These are phyloP conservation scores for Thereva unica DNA, from an alignment of 2,888 invertebrate species.

Conservation along the genomic window DNA sequence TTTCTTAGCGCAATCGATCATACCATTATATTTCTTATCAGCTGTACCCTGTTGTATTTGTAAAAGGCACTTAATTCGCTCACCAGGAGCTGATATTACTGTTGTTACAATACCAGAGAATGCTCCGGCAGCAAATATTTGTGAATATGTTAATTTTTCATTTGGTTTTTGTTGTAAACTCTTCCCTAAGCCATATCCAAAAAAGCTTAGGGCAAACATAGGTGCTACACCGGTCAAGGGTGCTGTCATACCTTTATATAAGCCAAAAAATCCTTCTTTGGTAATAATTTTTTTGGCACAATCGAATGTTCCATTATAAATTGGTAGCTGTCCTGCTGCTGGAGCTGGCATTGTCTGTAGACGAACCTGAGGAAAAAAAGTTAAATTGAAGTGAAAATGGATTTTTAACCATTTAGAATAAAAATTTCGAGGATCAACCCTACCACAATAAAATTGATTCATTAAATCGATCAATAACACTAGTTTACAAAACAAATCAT, in stretches of 20 bases:
- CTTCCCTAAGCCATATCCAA: constrained; percentile 95
- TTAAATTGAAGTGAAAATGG: no score
- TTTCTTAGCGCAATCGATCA: constrained; percentile 87
- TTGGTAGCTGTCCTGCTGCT: constrained; percentile 72
- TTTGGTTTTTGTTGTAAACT: constrained; percentile 71
- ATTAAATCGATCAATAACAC: no score
- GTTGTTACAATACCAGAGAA: constrained; percentile 99
- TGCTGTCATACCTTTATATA: constrained; percentile 89
- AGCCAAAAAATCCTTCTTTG: constrained; percentile 81
- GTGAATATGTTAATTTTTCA: constrained; percentile 69
- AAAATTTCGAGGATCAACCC: no score
- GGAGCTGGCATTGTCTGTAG: constrained; percentile 94
- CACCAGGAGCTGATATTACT: constrained; percentile 96
- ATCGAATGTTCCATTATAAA: constrained; percentile 90
- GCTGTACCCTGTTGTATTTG: constrained; percentile 78
- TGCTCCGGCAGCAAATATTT: constrained; percentile 91
- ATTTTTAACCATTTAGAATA: no score
- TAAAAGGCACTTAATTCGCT: constrained; percentile 95
- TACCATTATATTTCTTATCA: constrained; percentile 83
- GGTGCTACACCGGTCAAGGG: constrained; percentile 97
- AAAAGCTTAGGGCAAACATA: constrained; percentile 95
- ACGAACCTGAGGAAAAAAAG: constrained; percentile 69
- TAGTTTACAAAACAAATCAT: no score
- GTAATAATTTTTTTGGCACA: constrained; percentile 88
- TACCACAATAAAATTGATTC: no score